Conservation (phyloP, 2,113 vertebrate species). For the Panurus biarmicus region DNA sequence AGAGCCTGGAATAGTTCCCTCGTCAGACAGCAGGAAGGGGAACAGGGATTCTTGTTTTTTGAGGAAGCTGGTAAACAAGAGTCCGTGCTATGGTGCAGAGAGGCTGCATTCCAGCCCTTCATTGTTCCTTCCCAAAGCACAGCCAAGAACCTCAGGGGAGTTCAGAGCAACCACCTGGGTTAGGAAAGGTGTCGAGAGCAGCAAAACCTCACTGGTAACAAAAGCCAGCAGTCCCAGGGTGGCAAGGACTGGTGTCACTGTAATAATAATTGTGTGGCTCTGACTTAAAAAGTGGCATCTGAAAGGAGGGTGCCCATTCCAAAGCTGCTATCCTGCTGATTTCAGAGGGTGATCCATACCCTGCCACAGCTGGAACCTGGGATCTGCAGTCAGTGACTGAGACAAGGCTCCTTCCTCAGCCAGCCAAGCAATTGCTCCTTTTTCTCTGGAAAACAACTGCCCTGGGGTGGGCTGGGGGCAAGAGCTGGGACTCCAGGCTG, state of each 20-base stretch:
- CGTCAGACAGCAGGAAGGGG: background rate
- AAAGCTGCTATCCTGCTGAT: background rate
- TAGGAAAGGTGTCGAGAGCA: background rate
- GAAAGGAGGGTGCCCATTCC: background rate
- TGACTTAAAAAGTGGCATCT: background rate
- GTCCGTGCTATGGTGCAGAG: background rate
- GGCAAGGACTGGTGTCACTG: background rate
- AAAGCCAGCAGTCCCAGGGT: background rate
- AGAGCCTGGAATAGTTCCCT: constrained; percentile 42
- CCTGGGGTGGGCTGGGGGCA: background rate
- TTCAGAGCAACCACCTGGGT: rapidly evolving
- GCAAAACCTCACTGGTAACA: background rate
- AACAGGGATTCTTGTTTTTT: background rate
- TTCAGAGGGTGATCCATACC: background rate
- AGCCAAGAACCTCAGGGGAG: background rate
- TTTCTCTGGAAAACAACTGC: background rate
- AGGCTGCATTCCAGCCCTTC: background rate
- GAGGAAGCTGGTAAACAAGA: constrained; percentile 19
- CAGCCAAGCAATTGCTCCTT: background rate
- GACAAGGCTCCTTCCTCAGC: background rate
- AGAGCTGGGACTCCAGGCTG: background rate
- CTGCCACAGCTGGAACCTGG: background rate
- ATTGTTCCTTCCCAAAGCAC: background rate
- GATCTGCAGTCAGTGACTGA: background rate
- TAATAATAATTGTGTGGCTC: background rate